Evolutionary conservation across 23 tunicate species (phyloP).

Genomic region (Oikopleura dioica): DNA sequence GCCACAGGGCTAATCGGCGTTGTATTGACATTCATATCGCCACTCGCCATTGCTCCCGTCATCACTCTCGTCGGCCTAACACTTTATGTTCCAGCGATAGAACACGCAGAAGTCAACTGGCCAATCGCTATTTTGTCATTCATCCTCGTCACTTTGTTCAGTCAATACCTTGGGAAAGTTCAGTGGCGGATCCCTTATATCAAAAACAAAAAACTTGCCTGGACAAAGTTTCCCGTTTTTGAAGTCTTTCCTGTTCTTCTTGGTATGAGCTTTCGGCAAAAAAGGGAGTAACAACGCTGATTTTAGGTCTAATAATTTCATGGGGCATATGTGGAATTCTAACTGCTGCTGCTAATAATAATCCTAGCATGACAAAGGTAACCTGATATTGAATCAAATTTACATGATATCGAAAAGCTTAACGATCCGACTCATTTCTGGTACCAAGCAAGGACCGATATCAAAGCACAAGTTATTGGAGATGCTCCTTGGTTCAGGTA

Average conservation of each 20-base stretch:
- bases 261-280: background rate
- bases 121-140: slow-evolving; percentile 13
- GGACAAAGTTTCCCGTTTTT: slow-evolving; percentile 9
- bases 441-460: slow-evolving; percentile 42
- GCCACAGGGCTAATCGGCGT: slow-evolving; percentile 46
- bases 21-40: slow-evolving; percentile 42
- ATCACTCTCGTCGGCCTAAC: slow-evolving; percentile 42
- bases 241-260: slow-evolving; percentile 32
- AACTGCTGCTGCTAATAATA: background rate
- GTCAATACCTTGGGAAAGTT: slow-evolving; percentile 40
- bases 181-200: slow-evolving; percentile 21
- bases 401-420: background rate
- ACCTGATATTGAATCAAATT: too few species aligned
- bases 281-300: background rate
- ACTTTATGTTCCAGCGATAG: slow-evolving; percentile 29
- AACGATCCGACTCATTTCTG: slow-evolving; percentile 17
- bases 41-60: slow-evolving; percentile 64
- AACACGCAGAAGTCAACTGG: background rate
- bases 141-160: slow-evolving; percentile 31
- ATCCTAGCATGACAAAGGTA: too few species aligned
- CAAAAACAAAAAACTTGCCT: background rate
- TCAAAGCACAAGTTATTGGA: slow-evolving; percentile 21
- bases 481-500: slow-evolving; percentile 54
- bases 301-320: too few species aligned
- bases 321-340: background rate